Conservation (phyloP, 2,888 invertebrate species). For the Drosophila flavopinicola region DNA sequence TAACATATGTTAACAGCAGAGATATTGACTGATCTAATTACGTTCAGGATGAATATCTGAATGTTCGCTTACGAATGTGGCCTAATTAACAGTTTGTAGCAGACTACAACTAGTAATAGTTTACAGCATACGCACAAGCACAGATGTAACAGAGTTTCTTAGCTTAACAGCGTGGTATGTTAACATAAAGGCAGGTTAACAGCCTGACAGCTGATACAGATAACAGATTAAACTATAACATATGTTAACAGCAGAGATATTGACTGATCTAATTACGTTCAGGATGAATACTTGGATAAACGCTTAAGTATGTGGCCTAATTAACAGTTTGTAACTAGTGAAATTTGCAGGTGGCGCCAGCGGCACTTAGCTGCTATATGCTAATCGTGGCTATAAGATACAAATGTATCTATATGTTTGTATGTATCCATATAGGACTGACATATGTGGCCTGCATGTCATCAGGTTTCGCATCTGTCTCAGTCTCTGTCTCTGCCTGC, state of each 20-base stretch:
- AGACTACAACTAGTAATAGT: too few relatives aligned
- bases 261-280: too few relatives aligned
- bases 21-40: too few relatives aligned
- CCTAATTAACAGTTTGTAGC: slow-evolving; percentile 9
- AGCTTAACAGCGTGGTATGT: background rate
- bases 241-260: too few relatives aligned
- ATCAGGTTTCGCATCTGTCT: slow-evolving; percentile 38
- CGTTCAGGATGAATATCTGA: too few relatives aligned
- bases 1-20: too few relatives aligned
- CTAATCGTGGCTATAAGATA: slow-evolving; percentile 41
- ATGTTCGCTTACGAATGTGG: background rate
- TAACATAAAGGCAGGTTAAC: background rate
- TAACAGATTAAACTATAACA: too few relatives aligned
- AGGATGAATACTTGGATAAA: too few relatives aligned
- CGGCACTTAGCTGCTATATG: slow-evolving; percentile 36
- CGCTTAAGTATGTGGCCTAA: background rate
- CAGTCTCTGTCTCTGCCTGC: background rate
- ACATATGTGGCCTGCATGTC: slow-evolving; percentile 61
- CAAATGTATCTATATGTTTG: slow-evolving; percentile 11
- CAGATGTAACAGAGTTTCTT: background rate
- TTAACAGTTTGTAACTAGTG: slow-evolving; percentile 7
- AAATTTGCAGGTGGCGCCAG: slow-evolving; percentile 38
- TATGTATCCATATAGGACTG: slow-evolving; percentile 20
- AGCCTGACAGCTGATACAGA: background rate
- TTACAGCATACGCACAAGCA: slow-evolving; percentile 38